Base-by-base conservation (phyloP, 1,140 invertebrate genomes). In the Solen grandis region DNA sequence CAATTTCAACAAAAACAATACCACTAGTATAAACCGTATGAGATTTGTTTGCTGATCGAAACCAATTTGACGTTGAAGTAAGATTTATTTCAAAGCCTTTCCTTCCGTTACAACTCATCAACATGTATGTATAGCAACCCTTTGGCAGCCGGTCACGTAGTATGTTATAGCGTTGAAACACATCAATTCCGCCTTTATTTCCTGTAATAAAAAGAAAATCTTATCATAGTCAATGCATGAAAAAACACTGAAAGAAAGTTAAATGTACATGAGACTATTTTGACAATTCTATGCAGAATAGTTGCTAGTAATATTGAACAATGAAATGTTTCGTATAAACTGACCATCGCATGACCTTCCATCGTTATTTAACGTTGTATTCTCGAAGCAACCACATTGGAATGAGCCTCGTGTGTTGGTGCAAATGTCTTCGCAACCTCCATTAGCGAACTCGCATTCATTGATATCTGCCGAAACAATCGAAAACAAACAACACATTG, bases 351-450 rank as follows among this genome's bases (percentile, higher is more conserved):
- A 75, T 1, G 73, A 46, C 27, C 63, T 33, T 14, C 73, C 60
- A 54, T 75, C 73, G 5, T 63, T 31, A 2, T 62, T 5, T 14
- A 68, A 27, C 0, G 22, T 25, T 10, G 27, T 50, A 5, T 55
- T 54, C 1, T 41, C 54, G 5, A 22, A 31, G 62, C 79, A 81
- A 13, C 25, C 29, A 35, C 79, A 81, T 10, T 46, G 0, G 52
- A 68, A 81, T 14, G 79, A 81, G 14, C 79, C 79, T n/a, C 31
- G 35, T 35, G 70, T 74, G 27, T 81, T 81, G 8, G 54, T 60
- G 52, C 79, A 81, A 19, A 38, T 68, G 22, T 81, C 79, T n/a
- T 81, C 57, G 35, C 79, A 81, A 19, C 79, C 70, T n/a, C 60
- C 79, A 59, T 81, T 74, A 5, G 52, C 41, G 13, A 74, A 74